Evolutionary conservation across 2,888 invertebrate genomes (phyloP), one percentile per base, ranked within the genome.

Genomic region (Andricus curvator): DNA sequence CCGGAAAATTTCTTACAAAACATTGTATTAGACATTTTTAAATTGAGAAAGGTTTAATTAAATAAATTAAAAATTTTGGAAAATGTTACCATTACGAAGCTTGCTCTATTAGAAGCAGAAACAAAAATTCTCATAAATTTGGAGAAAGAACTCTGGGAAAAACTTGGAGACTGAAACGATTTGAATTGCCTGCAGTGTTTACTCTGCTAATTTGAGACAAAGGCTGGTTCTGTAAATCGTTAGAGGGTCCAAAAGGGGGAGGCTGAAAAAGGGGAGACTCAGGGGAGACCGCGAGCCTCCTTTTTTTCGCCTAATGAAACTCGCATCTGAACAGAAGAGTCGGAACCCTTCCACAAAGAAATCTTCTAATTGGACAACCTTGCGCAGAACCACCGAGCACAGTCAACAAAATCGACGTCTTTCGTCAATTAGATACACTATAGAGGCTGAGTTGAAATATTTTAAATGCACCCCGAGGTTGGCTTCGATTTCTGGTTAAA

Each of bases 311-410:
- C 56, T 74, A 74, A 74, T 74, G 74, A 74, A 74, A 51, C 56
- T 56, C 22, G 44, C 74, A 33, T 74, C 74, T 51, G n/a, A 56
- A 56, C 70, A 48, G 48, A 70, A n/a, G 48, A 70, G 51, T 51
- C 51, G 70, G 70, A 33, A 70, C 74, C 74, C 33, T 74, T 74
- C 33, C 33, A 74, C 56, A 74, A 74, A 68, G 33, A 56, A 74
- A 74, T 56, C 51, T 70, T 74, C 74, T 74, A 74, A 74, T 74
- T 74, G 74, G 74, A 74, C 74, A 51, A 33, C 51, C 74, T 74
- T 56, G 51, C 56, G 56, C 51, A 56, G 74, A 74, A 56, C 33
- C 56, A 56, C 74, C 74, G 33, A 74, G 51, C 56, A 33, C 29
- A 51, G n/a, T 33, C 33, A 74, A 74, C 74, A 37, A 56, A 74